Percentiles rank a stretch among this genome's conserved stretches.
These are phyloP conservation scores for Pogonognathellus flavescens DNA, from an alignment of 1,140 invertebrate species.

Conservation along the genomic window DNA sequence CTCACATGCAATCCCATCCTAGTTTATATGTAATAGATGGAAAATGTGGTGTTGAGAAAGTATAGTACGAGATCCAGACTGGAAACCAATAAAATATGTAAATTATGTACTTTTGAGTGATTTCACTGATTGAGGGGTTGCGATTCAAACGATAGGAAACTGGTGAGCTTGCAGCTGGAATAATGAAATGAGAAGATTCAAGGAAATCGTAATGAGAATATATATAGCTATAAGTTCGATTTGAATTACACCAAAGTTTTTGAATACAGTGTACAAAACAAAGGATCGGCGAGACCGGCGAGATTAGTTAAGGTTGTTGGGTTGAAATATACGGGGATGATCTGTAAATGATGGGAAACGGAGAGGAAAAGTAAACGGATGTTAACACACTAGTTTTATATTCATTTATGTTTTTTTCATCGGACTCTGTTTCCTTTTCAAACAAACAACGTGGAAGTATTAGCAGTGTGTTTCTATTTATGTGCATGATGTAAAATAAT, in stretches of 20 bases:
- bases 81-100: too few species aligned
- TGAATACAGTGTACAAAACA: constrained; percentile 13
- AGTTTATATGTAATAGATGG: too few species aligned
- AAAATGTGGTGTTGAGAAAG: not conserved
- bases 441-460: not conserved
- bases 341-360: not conserved
- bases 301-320: constrained; percentile 36
- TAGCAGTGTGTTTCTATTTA: too few species aligned
- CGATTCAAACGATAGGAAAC: constrained; percentile 37
- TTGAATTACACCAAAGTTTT: constrained; percentile 13
- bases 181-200: constrained; percentile 21
- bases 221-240: constrained; percentile 4
- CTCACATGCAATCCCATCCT: too few species aligned
- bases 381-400: constrained; percentile 50
- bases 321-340: not conserved
- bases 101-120: not conserved
- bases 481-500: too few species aligned
- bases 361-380: constrained; percentile 48
- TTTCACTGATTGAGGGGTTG: constrained; percentile 43
- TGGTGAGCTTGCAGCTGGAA: constrained; percentile 22
- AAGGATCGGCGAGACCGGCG: not conserved
- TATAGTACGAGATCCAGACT: not conserved
- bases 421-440: not conserved
- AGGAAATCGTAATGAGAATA: constrained; percentile 17
- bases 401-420: not conserved